Evolutionary conservation across 2,888 invertebrate species (phyloP), one percentile per base, ranked within the genome.

Genomic region (Helicoverpa assulta): DNA sequence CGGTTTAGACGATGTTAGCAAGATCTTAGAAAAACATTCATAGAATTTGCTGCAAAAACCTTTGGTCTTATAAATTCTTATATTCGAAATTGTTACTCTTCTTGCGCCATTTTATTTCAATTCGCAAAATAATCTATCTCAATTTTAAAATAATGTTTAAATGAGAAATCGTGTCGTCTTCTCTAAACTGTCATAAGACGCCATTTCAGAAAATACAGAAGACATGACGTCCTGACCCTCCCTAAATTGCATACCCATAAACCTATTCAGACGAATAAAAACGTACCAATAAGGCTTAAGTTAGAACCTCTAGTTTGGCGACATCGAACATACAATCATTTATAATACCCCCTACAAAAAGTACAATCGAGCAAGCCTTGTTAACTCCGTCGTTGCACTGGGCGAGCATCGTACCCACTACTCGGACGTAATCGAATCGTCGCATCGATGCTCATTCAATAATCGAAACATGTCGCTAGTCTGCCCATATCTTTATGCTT

Each of bases 361-460:
- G 88, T 88, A 86, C 85, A 85, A 84, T 85, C 84, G 85, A 72
- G 85, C 84, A 86, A 86, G 87, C 76, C 91, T 90, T 91, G 91
- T 90, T 90, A 89, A 89, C 85, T 83, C 85, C 80, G 80, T 85
- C 86, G 86, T 83, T 79, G 85, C 85, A 84, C 86, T 84, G 86
- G 75, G 75, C 87, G 88, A 86, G 89, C 86, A 87, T 86, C 80
- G 83, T 78, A 84, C 83, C 84, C 85, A 88, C 88, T 87, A 86
- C 89, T 89, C 89, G 88, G 81, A 88, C 87, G 88, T 93, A 94
- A 93, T 93, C 93, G 93, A 89, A 85, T 86, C 89, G 91, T 93
- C 92, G 90, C 90, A 91, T 92, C 92, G 89, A 90, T 92, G 90
- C 88, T 89, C 90, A 90, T 90, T 92, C 90, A 92, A 92, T 92